Percentiles rank a stretch among this genome's conserved stretches.
These are phyloP conservation scores for Drosophila dunni DNA, from an alignment of 1,140 invertebrate genomes.

Conservation along the genomic window DNA sequence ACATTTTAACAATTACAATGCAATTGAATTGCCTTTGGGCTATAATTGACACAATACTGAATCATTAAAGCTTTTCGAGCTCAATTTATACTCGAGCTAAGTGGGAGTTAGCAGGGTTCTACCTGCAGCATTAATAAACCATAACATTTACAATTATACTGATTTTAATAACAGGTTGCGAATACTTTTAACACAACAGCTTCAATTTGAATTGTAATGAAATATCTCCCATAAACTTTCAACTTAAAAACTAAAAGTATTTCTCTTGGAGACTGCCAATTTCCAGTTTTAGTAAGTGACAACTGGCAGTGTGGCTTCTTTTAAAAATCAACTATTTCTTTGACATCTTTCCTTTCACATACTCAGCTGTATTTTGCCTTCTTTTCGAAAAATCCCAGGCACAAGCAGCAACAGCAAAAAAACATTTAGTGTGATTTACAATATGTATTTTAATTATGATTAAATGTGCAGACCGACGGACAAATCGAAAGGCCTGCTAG, in stretches of 20 bases:
- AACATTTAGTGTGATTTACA: slow-evolving; percentile 66
- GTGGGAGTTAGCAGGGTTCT: slow-evolving; percentile 28
- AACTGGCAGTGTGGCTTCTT: neutral
- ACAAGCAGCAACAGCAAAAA: slow-evolving; percentile 21
- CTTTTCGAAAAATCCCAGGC: slow-evolving; percentile 33
- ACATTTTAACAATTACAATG: slow-evolving; percentile 57
- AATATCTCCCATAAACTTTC: neutral
- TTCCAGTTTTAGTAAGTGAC: too few species aligned
- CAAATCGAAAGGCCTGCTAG: slow-evolving; percentile 7
- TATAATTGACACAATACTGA: slow-evolving; percentile 46
- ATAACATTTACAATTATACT: neutral
- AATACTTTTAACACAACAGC: neutral
- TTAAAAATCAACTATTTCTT: neutral
- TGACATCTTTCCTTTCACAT: slow-evolving; percentile 22
- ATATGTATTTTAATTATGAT: slow-evolving; percentile 75
- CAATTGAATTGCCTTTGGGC: slow-evolving; percentile 43
- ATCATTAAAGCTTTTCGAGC: slow-evolving; percentile 39
- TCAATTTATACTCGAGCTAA: slow-evolving; percentile 20
- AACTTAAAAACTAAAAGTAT: neutral
- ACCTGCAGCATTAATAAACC: slow-evolving; percentile 3
- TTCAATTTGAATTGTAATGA: neutral
- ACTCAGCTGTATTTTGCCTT: slow-evolving; percentile 8
- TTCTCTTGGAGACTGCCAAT: neutral
- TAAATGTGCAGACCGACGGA: slow-evolving; percentile 1
- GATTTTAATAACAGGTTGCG: slow-evolving; percentile 7